These are phyloP conservation scores for Leucopternis melanops DNA, from an alignment of 2,113 vertebrate species.

Conservation along the genomic window DNA sequence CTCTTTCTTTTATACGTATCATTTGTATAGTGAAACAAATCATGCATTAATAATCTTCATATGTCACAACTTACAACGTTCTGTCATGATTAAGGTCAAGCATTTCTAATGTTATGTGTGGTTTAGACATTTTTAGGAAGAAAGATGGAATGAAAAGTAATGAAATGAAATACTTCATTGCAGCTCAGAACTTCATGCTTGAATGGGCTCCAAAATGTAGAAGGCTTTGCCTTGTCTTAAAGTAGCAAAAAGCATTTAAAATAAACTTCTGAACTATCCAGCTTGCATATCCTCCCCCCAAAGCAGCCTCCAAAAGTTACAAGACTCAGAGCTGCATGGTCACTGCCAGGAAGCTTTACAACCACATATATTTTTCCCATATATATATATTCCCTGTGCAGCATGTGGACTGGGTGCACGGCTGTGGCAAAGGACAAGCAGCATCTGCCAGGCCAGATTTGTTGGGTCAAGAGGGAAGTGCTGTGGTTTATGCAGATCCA, in stretches of 20 bases:
- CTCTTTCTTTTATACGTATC: too few relatives aligned
- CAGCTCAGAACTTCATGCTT: neutral
- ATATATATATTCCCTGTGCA: neutral
- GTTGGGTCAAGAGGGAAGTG: neutral
- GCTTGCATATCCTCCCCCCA: neutral
- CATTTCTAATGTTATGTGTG: neutral
- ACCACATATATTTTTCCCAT: accelerated
- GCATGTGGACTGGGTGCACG: accelerated
- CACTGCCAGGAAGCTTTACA: neutral
- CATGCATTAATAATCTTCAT: too few relatives aligned
- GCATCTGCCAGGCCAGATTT: neutral
- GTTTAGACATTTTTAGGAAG: neutral
- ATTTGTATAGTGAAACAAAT: too few relatives aligned
- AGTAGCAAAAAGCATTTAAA: neutral
- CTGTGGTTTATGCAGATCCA: neutral
- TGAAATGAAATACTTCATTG: neutral
- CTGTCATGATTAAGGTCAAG: too few relatives aligned
- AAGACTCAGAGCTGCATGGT: neutral
- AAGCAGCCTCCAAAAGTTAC: neutral
- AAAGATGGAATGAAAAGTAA: neutral
- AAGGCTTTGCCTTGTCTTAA: neutral
- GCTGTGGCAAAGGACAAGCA: neutral
- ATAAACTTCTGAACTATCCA: neutral
- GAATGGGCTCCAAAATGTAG: neutral
- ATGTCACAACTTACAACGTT: too few relatives aligned